Evolutionary conservation across 2,113 vertebrate species (phyloP).

Genomic region (Tenebrosternarchus preto): DNA sequence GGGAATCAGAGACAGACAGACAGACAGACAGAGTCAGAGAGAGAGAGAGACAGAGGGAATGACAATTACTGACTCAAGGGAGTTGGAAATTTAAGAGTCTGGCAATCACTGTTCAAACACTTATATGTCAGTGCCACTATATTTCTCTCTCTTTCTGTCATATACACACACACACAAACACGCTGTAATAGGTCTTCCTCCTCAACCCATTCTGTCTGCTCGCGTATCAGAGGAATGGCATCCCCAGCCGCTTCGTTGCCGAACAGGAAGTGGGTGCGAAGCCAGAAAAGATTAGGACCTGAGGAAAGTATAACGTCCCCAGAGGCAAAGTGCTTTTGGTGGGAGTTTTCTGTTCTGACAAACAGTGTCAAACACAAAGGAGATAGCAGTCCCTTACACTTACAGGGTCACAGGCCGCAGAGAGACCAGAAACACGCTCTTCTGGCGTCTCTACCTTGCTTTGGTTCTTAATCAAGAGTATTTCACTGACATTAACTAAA

Average conservation of each 20-base stretch:
- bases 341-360: slow-evolving; percentile 84
- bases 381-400: slow-evolving; percentile 89
- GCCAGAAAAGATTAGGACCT: slow-evolving; percentile 96
- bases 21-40: slow-evolving; percentile 13
- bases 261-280: slow-evolving; percentile 87
- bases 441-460: slow-evolving; percentile 35
- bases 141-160: slow-evolving; percentile 15
- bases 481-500: too few relatives aligned
- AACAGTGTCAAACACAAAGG: slow-evolving; percentile 87
- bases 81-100: slow-evolving; percentile 47
- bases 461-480: not conserved
- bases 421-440: slow-evolving; percentile 59
- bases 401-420: slow-evolving; percentile 77
- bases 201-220: slow-evolving; percentile 82
- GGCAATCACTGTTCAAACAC: slow-evolving; percentile 46
- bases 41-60: slow-evolving; percentile 39
- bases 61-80: slow-evolving; percentile 34
- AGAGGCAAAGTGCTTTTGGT: slow-evolving; percentile 82
- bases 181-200: slow-evolving; percentile 84
- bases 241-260: slow-evolving; percentile 92
- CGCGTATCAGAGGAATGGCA: slow-evolving; percentile 92
- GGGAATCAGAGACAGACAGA: not conserved
- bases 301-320: slow-evolving; percentile 91
- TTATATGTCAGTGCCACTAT: slow-evolving; percentile 49
- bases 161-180: slow-evolving; percentile 14